Conservation (phyloP, 2,888 invertebrate genomes). For the Lymantria monacha region DNA sequence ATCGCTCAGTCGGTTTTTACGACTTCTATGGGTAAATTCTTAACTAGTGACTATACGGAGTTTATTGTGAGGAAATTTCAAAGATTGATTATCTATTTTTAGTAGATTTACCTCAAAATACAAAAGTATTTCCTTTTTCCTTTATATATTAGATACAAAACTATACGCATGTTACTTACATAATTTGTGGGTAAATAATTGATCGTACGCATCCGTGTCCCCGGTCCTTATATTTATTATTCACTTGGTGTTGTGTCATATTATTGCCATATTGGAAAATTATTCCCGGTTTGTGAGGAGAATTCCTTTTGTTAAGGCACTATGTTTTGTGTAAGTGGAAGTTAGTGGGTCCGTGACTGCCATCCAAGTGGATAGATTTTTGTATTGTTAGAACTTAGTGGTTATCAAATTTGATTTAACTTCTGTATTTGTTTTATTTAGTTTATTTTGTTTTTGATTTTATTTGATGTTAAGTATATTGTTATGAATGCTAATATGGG, state of each 20-base stretch:
- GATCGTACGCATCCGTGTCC: slow-evolving; percentile 64
- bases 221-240: slow-evolving; percentile 71
- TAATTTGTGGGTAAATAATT: slow-evolving; percentile 78
- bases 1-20: no score
- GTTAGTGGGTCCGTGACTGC: slow-evolving; percentile 36
- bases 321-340: slow-evolving; percentile 38
- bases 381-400: slow-evolving; percentile 13
- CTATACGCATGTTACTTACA: slow-evolving; percentile 59
- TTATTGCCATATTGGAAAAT: slow-evolving; percentile 75
- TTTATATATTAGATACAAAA: slow-evolving; percentile 27
- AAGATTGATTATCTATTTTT: no score
- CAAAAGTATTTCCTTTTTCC: slow-evolving; percentile 6
- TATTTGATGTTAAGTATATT: slow-evolving; percentile 24
- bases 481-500: slow-evolving; percentile 8
- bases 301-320: slow-evolving; percentile 41
- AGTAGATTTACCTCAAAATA: background rate
- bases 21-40: no score
- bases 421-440: slow-evolving; percentile 35
- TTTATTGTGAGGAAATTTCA: no score
- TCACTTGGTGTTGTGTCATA: slow-evolving; percentile 76
- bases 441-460: slow-evolving; percentile 26
- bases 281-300: slow-evolving; percentile 69
- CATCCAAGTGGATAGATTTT: slow-evolving; percentile 28
- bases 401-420: slow-evolving; percentile 6
- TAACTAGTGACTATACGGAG: no score